phyloP scores from a whole-genome alignment of 2,888 invertebrate species.

The Macaria liturata region DNA sequence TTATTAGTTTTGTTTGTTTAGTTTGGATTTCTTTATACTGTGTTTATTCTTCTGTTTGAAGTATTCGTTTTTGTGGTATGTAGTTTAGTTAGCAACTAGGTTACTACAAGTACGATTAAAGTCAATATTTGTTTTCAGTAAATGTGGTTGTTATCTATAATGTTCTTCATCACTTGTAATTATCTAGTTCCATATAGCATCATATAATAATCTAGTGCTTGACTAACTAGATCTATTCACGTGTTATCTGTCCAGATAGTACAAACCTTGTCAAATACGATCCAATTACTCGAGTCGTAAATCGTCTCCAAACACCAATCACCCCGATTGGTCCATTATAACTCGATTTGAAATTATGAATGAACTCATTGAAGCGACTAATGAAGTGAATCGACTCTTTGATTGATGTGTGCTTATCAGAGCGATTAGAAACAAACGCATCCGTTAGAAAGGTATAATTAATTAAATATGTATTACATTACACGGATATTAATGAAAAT shows the following conservation, averaged over 20 bases:
- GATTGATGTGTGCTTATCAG: conserved; percentile 25
- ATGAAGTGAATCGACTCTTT: conserved; percentile 21
- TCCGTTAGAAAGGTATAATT: conserved; percentile 14
- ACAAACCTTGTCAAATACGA: conserved; percentile 9
- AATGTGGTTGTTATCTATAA: too few species aligned
- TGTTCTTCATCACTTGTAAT: background rate
- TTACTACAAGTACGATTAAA: too few species aligned
- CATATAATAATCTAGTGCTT: background rate
- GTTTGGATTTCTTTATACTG: too few species aligned
- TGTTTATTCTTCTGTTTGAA: too few species aligned
- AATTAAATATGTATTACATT: background rate
- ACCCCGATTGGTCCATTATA: conserved; percentile 18
- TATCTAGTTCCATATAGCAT: background rate
- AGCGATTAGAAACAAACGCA: conserved; percentile 17
- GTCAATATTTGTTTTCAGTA: too few species aligned
- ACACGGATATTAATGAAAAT: too few species aligned
- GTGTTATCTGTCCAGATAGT: conserved; percentile 10
- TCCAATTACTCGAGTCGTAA: conserved; percentile 10
- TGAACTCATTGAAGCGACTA: conserved; percentile 21
- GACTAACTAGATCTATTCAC: conserved; percentile 9
- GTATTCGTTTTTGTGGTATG: too few species aligned
- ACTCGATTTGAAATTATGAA: conserved; percentile 23
- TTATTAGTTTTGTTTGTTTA: too few species aligned
- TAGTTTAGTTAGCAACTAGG: too few species aligned
- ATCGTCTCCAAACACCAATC: conserved; percentile 20